Evolutionary conservation across 1,140 invertebrate species (phyloP), one percentile per base, ranked within the genome.

Genomic region (Amyelois transitella): DNA sequence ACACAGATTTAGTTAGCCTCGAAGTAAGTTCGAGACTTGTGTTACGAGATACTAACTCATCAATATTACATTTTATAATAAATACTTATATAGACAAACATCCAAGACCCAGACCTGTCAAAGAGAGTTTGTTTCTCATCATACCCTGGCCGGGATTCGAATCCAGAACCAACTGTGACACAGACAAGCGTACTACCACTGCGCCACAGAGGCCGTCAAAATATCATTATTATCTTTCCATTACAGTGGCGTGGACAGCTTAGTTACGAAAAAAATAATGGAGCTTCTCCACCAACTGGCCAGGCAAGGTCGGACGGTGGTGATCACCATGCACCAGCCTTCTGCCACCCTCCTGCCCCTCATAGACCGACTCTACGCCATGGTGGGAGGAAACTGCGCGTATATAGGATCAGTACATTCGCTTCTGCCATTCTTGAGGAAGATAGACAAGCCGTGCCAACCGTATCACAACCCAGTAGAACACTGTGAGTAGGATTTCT

Each of bases 281-380:
- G 92, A 92, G 38, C 78, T 97, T 19, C 86, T 97, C 18, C 93
- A 96, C 84, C 91, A 93, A 54, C 81, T 99, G 45, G 96, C 97
- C 0, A 84, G 92, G 6, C 96, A 97, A 72, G 96, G 96, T 1
- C 90, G 97, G 28, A 98, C 96, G 0, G 94, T 99, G 22, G 93
- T 99, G 47, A 97, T 96, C 70, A 96, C 94, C 4, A 97, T 98
- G 70, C 97, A 98, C 86, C 97, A 98, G 74, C 97, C 97, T 0
- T 96, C 94, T 58, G 95, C 95, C 1, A 90, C 93, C 25, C 90
- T 97, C 0, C 95, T 98, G 70, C 92, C 94, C 68, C 95, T 96
- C 92, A 96, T 98, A 82, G 96, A 98, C 85, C 93, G 96, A 80
- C 75, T 98, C 6, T 97, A 97, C 78, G 93, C 95, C 10, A 77